These are phyloP conservation scores for Donacobius atricapilla DNA, from an alignment of 2,113 vertebrate species.

Conservation along the genomic window DNA sequence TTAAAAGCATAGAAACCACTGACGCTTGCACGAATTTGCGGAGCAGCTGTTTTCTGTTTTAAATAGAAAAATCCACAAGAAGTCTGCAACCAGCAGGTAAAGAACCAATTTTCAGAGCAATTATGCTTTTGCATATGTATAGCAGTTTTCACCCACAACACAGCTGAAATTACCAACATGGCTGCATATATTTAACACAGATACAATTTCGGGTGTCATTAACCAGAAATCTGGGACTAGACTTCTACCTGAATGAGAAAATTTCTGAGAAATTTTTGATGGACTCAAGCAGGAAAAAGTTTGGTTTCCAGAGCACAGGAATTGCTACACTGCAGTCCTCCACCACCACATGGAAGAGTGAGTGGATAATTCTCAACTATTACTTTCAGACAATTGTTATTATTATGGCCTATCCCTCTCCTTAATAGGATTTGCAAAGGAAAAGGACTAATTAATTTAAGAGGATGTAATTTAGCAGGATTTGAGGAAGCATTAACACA, in stretches of 20 bases:
- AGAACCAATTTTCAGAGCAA: not conserved
- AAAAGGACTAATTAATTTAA: not conserved
- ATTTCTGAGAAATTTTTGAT: not conserved
- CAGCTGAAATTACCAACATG: not conserved
- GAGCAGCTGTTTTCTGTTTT: not conserved
- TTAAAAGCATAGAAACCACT: not conserved
- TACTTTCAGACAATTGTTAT: not conserved
- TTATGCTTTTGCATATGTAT: not conserved
- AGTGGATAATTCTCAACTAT: not conserved
- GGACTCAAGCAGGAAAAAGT: not conserved
- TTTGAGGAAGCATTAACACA: not conserved
- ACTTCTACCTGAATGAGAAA: not conserved
- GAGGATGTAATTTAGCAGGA: not conserved
- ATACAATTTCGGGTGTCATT: not conserved
- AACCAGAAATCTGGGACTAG: not conserved
- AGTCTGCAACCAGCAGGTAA: constrained; percentile 4
- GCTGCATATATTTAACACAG: not conserved
- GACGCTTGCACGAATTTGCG: not conserved
- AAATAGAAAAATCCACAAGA: not conserved
- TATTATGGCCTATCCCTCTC: not conserved
- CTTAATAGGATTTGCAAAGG: not conserved
- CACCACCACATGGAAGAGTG: accelerated
- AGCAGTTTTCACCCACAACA: not conserved
- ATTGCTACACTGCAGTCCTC: not conserved
- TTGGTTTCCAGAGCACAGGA: not conserved